Base-by-base conservation (phyloP, 2,888 invertebrate species). In the Orthosia incerta region DNA sequence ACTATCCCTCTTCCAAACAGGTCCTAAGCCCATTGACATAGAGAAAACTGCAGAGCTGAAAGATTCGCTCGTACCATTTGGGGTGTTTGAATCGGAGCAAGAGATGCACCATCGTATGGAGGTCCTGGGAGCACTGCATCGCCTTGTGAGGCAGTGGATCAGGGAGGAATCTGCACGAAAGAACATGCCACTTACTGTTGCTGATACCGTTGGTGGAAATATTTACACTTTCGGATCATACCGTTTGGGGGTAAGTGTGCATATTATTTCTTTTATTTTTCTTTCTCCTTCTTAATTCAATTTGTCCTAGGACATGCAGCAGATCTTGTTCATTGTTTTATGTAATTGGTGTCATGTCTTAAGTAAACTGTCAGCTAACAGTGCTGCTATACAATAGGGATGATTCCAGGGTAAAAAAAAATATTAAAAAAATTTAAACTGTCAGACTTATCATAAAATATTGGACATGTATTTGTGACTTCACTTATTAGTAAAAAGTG, bases 141-240 rank as follows among this genome's bases (percentile, higher is more conserved):
- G 97, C 7, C 96, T 99, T 62, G 99, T 99, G 16, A 98, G 99
- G 86, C 97, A 98, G 90, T 99, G 99, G 99, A 99, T 99, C 82
- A 97, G 97, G 84, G 98, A 99, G 86, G 98, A 99, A 62, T 99
- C 99, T 60, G 94, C 98, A 71, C 97, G 98, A 83, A 98, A 98
- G 94, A 99, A 99, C 94, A 98, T 99, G 98, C 99, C 99, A 11
- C 97, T 98, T 72, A 98, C 97, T 86, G 98, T 99, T 1, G 98
- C 99, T 2, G 99, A 99, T 71, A 97, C 98, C 84, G 98, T 99
- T 74, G 99, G 99, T 31, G 99, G 99, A 5, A 99, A 99, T 96
- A 99, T 99, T 78, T 99, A 99, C 92, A 99, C 99, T n/a, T 99
- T 99, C 94, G 99, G 99, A 61, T 99, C 99, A 71, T 99, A 99